A percentile compares a stretch with the other conserved stretches of the same genome.
Conservation (phyloP, 2,888 invertebrate species). For the Eucriotettix oculatus region DNA sequence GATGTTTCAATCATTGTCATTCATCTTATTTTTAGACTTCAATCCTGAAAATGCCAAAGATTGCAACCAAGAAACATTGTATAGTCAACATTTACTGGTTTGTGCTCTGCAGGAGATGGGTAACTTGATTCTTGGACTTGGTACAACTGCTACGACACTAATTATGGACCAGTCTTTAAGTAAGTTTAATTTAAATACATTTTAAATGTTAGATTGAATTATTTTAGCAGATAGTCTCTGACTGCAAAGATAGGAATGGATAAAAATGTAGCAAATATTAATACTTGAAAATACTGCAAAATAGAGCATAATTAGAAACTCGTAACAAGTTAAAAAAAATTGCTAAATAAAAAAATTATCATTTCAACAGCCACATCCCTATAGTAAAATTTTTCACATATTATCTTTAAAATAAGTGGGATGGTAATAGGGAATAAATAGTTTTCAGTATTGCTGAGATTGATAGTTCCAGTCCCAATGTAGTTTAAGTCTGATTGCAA, state of each 20-base stretch:
- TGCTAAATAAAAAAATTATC: no score
- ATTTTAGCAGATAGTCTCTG: not conserved
- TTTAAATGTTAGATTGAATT: not conserved
- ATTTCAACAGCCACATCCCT: no score
- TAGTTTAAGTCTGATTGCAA: no score
- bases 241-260: not conserved
- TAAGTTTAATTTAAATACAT: slow-evolving; percentile 22
- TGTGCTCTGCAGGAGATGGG: slow-evolving; percentile 92
- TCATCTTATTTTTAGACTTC: slow-evolving; percentile 38
- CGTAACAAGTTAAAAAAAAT: not conserved
- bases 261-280: not conserved
- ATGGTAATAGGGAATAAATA: no score
- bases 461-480: no score
- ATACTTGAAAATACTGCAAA: not conserved
- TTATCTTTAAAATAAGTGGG: no score
- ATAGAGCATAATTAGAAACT: not conserved
- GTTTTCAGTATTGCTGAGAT: no score
- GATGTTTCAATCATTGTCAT: no score
- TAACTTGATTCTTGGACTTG: slow-evolving; percentile 71
- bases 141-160: slow-evolving; percentile 86
- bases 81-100: slow-evolving; percentile 78
- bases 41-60: slow-evolving; percentile 86
- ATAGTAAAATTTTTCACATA: no score
- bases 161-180: slow-evolving; percentile 75
- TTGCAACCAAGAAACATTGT: slow-evolving; percentile 75